phyloP scores from a whole-genome alignment of 1,140 invertebrate species.

The Eupeodes corollae region DNA sequence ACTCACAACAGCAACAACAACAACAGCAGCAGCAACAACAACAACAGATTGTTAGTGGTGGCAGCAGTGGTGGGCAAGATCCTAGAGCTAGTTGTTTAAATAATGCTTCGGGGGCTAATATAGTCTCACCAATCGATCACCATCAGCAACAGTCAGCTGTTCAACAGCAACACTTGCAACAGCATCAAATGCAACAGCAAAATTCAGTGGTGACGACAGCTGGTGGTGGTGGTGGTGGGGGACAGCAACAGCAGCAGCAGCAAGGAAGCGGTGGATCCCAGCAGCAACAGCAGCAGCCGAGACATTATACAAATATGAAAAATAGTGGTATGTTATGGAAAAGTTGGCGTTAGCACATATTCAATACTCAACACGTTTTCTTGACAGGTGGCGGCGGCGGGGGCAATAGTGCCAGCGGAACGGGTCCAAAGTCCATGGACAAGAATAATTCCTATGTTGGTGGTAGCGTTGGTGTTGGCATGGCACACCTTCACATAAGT shows the following conservation, averaged over 20 bases:
- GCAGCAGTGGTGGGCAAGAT: constrained; percentile 10
- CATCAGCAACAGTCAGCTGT: constrained; percentile 2
- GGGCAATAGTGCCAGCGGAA: no score
- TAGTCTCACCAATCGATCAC: constrained; percentile 17
- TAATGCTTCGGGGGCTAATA: constrained; percentile 20
- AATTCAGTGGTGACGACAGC: background rate
- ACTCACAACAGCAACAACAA: constrained; percentile 11
- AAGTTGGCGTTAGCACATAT: background rate
- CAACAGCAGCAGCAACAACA: constrained; percentile 17
- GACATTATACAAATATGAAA: constrained; percentile 24
- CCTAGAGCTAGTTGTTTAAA: constrained; percentile 11
- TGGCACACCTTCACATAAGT: constrained; percentile 14
- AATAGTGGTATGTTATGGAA: constrained; percentile 6
- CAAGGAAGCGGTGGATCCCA: constrained; percentile 8
- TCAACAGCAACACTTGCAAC: constrained; percentile 3
- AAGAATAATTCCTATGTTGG: constrained; percentile 29
- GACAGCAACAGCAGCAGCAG: constrained; percentile 9
- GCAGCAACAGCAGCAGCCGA: constrained; percentile 10
- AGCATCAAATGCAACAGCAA: constrained; percentile 10
- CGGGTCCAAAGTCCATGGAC: constrained; percentile 7
- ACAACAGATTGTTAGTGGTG: constrained; percentile 16
- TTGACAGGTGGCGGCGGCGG: constrained; percentile 13
- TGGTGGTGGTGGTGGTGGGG: constrained; percentile 2
- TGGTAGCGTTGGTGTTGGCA: constrained; percentile 9
- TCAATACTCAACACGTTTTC: constrained; percentile 1